Evolutionary conservation across 1,140 invertebrate species (phyloP), one percentile per base, ranked within the genome.

Genomic region (Dinoponera quadriceps): DNA sequence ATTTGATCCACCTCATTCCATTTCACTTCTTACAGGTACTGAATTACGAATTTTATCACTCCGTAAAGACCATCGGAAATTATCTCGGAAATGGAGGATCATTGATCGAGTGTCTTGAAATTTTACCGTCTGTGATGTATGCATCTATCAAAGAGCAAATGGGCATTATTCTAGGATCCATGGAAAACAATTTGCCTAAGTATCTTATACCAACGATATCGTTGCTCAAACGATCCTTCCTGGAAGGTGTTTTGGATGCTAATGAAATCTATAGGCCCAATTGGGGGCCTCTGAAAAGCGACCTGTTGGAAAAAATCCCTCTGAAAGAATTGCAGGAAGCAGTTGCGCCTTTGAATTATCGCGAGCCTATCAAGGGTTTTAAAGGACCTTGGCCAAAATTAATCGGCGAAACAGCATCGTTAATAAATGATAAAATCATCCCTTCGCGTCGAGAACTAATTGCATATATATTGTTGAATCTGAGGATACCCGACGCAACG

Each of bases 1-100:
- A 13, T 4, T 9, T 16, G 5, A 66, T 25, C 22, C 1, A 33
- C 18, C 29, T 44, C 38, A 11, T 13, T 48, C 16, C 5, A 11
- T 44, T 60, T 44, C 18, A 11, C 0, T 27, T 60, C 2, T 44
- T 16, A 62, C 3, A 75, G 59, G 33, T 22, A 51, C 57, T 82
- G 7, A 51, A 51, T 81, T 84, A 82, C 25, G 83, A 84, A 22
- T 25, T 84, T n/a, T 13, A 60, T 14, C 44, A 71, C 5, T 84
- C 77, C 1, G 14, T 82, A 62, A 82, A 81, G 27, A 54, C 38
- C 9, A 20, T 84, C 5, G 48, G 62, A 20, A 49, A 84, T 25
- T 84, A 84, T 22, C 57, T 85, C 16, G 84, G 29, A 57, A 83
- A 83, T 14, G 69, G 80, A 13, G 62, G 81, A 48, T 84, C 69